Evolutionary conservation across 2,888 invertebrate species (phyloP).

Genomic region (Leptarthrus brevirostris): DNA sequence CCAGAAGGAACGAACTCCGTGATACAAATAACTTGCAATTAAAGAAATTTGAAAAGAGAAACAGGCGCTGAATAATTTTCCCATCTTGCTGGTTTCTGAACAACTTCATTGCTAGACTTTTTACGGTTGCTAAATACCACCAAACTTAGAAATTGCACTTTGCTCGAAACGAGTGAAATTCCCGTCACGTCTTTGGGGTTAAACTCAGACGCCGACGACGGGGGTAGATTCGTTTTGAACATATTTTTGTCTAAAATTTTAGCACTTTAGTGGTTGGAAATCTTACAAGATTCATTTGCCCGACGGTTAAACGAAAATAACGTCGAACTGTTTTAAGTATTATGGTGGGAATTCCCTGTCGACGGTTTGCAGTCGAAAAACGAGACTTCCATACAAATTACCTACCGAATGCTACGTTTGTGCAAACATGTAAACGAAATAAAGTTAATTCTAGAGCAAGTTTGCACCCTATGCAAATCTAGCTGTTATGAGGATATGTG

Average conservation of each 20-base stretch:
- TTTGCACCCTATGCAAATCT: not conserved
- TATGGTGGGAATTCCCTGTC: conserved; percentile 24
- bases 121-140: conserved; percentile 23
- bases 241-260: conserved; percentile 32
- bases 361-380: not conserved
- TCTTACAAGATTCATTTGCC: conserved; percentile 11
- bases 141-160: conserved; percentile 20
- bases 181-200: conserved; percentile 17
- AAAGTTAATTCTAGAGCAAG: not conserved
- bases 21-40: conserved; percentile 39
- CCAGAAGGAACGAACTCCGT: conserved; percentile 2
- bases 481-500: too few relatives aligned
- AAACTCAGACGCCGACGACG: conserved; percentile 3
- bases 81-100: not conserved
- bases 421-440: not conserved
- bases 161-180: not conserved
- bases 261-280: conserved; percentile 1
- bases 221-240: conserved; percentile 20
- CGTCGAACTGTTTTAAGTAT: conserved; percentile 10
- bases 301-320: not conserved
- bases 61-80: conserved; percentile 28
- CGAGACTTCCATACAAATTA: conserved; percentile 16
- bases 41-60: conserved; percentile 37
- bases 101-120: conserved; percentile 19
- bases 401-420: not conserved